Evolutionary conservation across 2,888 invertebrate genomes (phyloP).

Genomic region (Drepana falcataria): DNA sequence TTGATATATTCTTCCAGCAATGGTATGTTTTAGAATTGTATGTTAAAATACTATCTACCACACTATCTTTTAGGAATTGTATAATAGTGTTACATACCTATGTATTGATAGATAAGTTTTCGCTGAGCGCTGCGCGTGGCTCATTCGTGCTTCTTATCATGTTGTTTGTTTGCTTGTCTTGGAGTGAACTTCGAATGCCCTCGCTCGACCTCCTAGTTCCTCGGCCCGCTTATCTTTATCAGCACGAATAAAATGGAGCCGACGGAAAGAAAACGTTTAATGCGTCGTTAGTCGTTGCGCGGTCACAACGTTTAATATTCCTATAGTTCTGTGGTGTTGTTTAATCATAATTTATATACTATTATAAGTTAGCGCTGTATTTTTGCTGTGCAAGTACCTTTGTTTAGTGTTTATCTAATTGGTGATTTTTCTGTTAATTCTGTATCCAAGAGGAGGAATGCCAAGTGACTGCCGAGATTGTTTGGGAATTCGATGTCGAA

Average conservation of each 20-base stretch:
- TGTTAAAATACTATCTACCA: too few species aligned
- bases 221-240: constrained; percentile 68
- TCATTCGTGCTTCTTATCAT: constrained; percentile 70
- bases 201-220: constrained; percentile 70
- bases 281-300: constrained; percentile 54
- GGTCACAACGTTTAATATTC: constrained; percentile 27
- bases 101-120: constrained; percentile 36
- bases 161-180: constrained; percentile 67
- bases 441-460: constrained; percentile 79
- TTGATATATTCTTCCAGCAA: too few species aligned
- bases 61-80: too few species aligned
- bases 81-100: too few species aligned
- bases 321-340: constrained; percentile 3
- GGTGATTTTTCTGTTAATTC: constrained; percentile 66
- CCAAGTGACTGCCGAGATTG: constrained; percentile 87
- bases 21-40: too few species aligned
- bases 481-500: constrained; percentile 93
- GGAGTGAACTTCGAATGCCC: constrained; percentile 71
- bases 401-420: constrained; percentile 36
- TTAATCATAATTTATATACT: neutral
- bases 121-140: constrained; percentile 64
- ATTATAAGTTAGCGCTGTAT: neutral
- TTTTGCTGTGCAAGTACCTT: constrained; percentile 7
- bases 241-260: constrained; percentile 68
- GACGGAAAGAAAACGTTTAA: constrained; percentile 55